These are phyloP conservation scores for Cotesia typhae DNA, from an alignment of 1,140 invertebrate genomes.

Conservation along the genomic window DNA sequence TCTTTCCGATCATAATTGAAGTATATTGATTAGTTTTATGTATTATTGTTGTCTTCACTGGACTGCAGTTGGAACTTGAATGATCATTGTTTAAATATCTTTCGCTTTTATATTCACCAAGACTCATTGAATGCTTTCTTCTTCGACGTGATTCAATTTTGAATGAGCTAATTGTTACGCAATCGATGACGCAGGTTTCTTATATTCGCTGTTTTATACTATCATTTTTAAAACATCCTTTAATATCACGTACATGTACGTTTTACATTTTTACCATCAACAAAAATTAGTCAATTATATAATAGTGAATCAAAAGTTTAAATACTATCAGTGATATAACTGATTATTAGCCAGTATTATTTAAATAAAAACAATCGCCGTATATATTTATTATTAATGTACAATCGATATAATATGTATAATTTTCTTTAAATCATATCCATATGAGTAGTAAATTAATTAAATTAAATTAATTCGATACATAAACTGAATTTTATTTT, in stretches of 20 bases:
- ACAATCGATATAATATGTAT: no score
- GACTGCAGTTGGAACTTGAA: slow-evolving; percentile 39
- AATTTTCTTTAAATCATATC: no score
- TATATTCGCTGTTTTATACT: not conserved
- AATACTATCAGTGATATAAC: no score
- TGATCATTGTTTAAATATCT: slow-evolving; percentile 22
- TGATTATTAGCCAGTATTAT: no score
- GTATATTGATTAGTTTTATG: not conserved
- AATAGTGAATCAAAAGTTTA: no score
- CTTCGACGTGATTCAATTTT: slow-evolving; percentile 46
- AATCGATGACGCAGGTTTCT: slow-evolving; percentile 21
- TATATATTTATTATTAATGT: no score
- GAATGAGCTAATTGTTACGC: slow-evolving; percentile 33
- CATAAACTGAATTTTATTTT: no score
- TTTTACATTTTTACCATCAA: not conserved
- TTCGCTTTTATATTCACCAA: slow-evolving; percentile 47
- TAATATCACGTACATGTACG: not conserved
- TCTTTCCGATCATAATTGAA: slow-evolving; percentile 38
- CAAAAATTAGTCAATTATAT: no score
- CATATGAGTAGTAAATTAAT: no score
- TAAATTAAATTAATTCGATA: no score
- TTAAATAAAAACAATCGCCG: no score
- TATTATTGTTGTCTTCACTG: slow-evolving; percentile 33
- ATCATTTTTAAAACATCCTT: not conserved
- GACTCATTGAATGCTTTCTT: slow-evolving; percentile 50